Evolutionary conservation across 2,797 vertebrate genomes (phyloP).

Genomic region (Trachops cirrhosus): DNA sequence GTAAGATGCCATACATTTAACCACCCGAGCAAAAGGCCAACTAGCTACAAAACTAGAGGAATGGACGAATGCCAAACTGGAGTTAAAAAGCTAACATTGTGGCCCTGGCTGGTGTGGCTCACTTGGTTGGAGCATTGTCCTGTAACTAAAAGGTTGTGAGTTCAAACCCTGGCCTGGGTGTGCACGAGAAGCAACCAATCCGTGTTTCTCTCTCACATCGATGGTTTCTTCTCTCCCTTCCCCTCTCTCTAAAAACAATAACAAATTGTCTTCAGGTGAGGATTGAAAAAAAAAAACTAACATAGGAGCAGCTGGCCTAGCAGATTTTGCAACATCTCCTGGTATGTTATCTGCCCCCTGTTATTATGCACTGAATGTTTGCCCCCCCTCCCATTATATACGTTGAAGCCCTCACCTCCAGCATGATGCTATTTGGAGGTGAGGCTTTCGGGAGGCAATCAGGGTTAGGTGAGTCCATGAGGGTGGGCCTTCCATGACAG

Average conservation of each 20-base stretch:
- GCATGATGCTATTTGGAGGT: not conserved
- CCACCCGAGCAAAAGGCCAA: not conserved
- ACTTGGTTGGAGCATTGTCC: not conserved
- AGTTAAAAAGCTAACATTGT: not conserved
- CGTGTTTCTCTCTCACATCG: too few species aligned
- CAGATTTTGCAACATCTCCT: not conserved
- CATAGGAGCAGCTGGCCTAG: not conserved
- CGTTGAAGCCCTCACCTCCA: not conserved
- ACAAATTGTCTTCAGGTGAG: not conserved
- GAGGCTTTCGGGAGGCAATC: not conserved
- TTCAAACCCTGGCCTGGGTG: too few species aligned
- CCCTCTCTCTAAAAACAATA: not conserved
- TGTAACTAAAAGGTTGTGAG: not conserved
- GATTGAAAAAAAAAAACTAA: not conserved
- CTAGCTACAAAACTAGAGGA: not conserved
- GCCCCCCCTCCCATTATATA: not conserved
- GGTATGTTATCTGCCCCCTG: not conserved
- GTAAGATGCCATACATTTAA: slow-evolving; percentile 42
- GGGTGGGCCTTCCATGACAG: not conserved
- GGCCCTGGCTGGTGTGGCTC: not conserved
- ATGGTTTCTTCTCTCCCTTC: too few species aligned
- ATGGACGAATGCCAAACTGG: not conserved
- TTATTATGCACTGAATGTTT: not conserved
- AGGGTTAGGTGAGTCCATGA: not conserved
- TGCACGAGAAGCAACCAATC: too few species aligned